A percentile compares a stretch with the other conserved stretches of the same genome.
These are phyloP conservation scores for Grapholita molesta DNA, from an alignment of 1,140 invertebrate species.

Conservation along the genomic window DNA sequence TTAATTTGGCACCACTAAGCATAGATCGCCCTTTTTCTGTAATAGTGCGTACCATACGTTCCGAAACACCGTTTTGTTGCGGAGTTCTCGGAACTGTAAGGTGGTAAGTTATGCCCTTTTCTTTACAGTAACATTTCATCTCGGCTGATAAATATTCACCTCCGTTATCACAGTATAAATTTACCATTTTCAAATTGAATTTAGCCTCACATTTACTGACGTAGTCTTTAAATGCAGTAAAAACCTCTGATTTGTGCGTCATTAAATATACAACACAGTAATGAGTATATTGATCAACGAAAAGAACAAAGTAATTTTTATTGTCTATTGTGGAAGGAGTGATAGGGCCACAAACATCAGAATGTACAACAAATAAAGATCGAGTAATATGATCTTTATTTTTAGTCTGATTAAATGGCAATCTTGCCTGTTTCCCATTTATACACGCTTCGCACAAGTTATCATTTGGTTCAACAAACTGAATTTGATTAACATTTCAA, in stretches of 20 bases:
- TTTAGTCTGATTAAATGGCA: background rate
- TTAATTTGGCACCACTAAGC: slow-evolving; percentile 37
- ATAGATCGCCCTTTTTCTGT: slow-evolving; percentile 55
- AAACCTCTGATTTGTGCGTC: slow-evolving; percentile 41
- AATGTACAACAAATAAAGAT: slow-evolving; percentile 31
- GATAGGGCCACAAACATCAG: slow-evolving; percentile 61
- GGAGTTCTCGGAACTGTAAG: slow-evolving; percentile 61
- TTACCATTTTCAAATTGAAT: slow-evolving; percentile 42
- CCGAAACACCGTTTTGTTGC: slow-evolving; percentile 71
- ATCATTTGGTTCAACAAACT: background rate
- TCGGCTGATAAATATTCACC: slow-evolving; percentile 51
- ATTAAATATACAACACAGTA: slow-evolving; percentile 41
- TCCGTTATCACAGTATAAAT: slow-evolving; percentile 57
- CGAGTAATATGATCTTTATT: background rate
- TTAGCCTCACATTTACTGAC: slow-evolving; percentile 36
- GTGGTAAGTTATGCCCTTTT: slow-evolving; percentile 65
- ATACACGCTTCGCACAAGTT: background rate
- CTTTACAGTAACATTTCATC: slow-evolving; percentile 47
- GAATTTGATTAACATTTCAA: background rate
- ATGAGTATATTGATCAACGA: slow-evolving; percentile 45
- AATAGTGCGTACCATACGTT: slow-evolving; percentile 63
- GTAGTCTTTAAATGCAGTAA: slow-evolving; percentile 42
- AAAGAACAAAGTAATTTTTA: slow-evolving; percentile 49
- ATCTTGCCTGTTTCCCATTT: background rate
- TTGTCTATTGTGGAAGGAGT: slow-evolving; percentile 35